Base-by-base conservation (phyloP, 2,797 vertebrate species). In the Dallia pectoralis region DNA sequence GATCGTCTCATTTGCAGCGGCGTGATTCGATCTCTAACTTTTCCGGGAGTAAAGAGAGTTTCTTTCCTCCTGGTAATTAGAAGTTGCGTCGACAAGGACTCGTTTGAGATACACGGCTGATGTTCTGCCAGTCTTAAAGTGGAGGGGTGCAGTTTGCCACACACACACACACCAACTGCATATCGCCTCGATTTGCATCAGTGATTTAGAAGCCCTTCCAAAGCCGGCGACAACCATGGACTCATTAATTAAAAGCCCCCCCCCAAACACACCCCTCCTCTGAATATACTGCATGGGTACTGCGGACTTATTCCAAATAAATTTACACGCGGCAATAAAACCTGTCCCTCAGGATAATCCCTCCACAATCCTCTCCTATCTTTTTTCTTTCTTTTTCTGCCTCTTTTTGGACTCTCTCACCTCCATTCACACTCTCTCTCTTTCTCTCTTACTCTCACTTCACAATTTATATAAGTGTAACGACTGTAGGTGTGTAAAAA, bases 241-340 rank as follows among this genome's bases (percentile, higher is more conserved):
- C 82, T 79, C 80, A 81, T 87, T 87, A 87, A 84, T 85, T 85
- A 87, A 81, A 79, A 78, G 71, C 40, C 48, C 72, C 44, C 61
- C 49, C 12, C 5, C 53, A 15, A 33, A 22, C 51, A 33, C 64
- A 22, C 36, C 64, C n/a, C 64, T 66, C 64, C 64, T 40, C n/a
- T 73, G 69, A 67, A 68, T 47, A 66, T 67, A 75, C 61, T 75
- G 33, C 33, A 36, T 36, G 78, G 81, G 71, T 76, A 82, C 76
- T 78, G 68, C 74, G 14, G 78, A 74, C 82, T 71, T 78, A 81
- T 80, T 81, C 74, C 56, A 79, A 80, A 84, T 82, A 87, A 59
- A 82, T 81, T 81, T 81, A 32, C 65, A 53, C 75, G 77, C 69
- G 67, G 69, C 76, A 61, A 70, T 81, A 83, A 82, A 83, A 81